These are phyloP conservation scores for Corythaeola cristata DNA, from an alignment of 2,113 vertebrate species.

Conservation along the genomic window DNA sequence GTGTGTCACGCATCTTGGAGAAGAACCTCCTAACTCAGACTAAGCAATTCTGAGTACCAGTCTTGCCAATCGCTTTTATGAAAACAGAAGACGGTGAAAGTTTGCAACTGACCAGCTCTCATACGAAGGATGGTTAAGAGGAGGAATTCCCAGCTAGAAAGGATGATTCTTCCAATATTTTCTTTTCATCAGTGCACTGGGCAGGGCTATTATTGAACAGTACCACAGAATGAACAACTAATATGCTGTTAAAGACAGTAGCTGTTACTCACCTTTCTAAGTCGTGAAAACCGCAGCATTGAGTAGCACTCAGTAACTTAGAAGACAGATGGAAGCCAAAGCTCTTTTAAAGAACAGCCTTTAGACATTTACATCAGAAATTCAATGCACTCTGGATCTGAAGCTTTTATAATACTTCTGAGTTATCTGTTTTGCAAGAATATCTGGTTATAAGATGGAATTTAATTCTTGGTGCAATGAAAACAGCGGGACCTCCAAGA, in stretches of 20 bases:
- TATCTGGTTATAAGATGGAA: background rate
- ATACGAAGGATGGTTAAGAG: background rate
- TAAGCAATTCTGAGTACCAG: background rate
- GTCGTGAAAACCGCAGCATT: background rate
- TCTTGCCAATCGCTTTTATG: background rate
- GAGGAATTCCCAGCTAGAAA: background rate
- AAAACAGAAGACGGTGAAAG: background rate
- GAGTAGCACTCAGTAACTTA: background rate
- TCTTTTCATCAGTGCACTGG: background rate
- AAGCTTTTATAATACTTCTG: background rate
- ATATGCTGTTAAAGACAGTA: background rate
- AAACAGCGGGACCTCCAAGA: background rate
- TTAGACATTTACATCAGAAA: conserved; percentile 29
- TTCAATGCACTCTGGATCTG: background rate
- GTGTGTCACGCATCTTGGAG: background rate
- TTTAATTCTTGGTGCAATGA: conserved; percentile 15
- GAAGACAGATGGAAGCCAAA: background rate
- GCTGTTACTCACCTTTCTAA: background rate
- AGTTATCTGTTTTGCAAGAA: conserved; percentile 46
- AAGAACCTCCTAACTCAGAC: background rate
- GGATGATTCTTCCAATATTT: background rate
- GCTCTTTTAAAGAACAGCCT: background rate
- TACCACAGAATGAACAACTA: background rate
- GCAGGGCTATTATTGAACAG: background rate
- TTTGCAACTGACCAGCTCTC: background rate